Percentiles rank a stretch among this genome's conserved stretches.
Conservation (phyloP, 2,797 vertebrate species). For the Peromyscus nudipes region DNA sequence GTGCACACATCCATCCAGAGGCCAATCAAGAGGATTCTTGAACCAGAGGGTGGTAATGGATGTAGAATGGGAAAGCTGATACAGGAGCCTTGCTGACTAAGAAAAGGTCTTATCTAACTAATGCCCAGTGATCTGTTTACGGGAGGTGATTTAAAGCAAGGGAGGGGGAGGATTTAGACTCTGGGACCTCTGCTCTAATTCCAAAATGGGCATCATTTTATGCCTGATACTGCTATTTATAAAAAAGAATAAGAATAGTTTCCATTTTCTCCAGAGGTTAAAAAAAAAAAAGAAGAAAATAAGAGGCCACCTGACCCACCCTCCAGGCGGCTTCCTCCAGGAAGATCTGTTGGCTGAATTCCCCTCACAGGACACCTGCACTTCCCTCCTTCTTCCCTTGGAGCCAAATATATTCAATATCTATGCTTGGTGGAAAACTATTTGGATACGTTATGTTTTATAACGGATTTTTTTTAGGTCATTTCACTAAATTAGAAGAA, state of each 20-base stretch:
- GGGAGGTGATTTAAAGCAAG: constrained; percentile 54
- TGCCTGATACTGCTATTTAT: constrained; percentile 48
- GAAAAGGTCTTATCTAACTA: background rate
- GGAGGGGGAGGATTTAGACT: background rate
- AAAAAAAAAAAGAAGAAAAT: background rate
- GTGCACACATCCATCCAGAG: background rate
- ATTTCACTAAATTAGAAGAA: constrained; percentile 39
- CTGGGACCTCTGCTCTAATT: constrained; percentile 21
- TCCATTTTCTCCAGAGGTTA: background rate
- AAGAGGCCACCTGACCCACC: background rate
- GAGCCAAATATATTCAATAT: background rate
- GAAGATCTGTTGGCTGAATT: background rate
- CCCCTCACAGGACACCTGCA: background rate
- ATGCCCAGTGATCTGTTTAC: constrained; percentile 35
- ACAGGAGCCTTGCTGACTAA: background rate
- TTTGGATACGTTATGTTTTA: background rate
- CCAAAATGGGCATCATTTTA: background rate
- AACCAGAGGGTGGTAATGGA: background rate
- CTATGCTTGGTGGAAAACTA: background rate
- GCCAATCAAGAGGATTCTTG: background rate
- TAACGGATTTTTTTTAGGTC: background rate
- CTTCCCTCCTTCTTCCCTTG: background rate
- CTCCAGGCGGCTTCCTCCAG: background rate
- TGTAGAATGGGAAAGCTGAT: background rate
- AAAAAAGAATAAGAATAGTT: background rate